Conservation (phyloP, 2,888 invertebrate species). For the Andricus curvator region DNA sequence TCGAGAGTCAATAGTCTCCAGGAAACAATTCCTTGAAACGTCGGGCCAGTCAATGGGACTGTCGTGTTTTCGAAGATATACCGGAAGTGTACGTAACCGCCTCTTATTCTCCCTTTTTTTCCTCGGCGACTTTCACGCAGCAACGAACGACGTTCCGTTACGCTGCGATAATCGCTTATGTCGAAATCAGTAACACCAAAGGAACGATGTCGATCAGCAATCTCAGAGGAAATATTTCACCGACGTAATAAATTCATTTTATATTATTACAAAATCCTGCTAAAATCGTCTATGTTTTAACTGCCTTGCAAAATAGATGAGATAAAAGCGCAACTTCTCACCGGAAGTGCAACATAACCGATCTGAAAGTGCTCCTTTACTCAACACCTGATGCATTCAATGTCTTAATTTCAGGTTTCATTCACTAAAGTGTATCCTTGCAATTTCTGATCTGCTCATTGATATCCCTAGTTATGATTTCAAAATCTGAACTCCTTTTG, state of each 20-base stretch:
- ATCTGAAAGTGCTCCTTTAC: constrained; percentile 30
- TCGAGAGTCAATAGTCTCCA: constrained; percentile 29
- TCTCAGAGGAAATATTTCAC: constrained; percentile 26
- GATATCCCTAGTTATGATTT: background rate
- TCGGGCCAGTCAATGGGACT: constrained; percentile 56
- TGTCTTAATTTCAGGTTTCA: constrained; percentile 27
- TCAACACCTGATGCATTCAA: constrained; percentile 38
- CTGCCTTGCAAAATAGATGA: constrained; percentile 34
- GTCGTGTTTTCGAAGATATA: constrained; percentile 58
- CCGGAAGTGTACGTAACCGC: constrained; percentile 58
- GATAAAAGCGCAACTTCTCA: constrained; percentile 34
- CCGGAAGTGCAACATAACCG: constrained; percentile 32
- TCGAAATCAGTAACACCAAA: constrained; percentile 56
- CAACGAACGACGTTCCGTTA: constrained; percentile 53
- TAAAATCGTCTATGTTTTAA: constrained; percentile 5
- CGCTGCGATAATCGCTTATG: constrained; percentile 63
- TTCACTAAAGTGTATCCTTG: constrained; percentile 25
- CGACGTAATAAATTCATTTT: constrained; percentile 21
- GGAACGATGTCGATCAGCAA: constrained; percentile 32
- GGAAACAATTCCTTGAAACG: constrained; percentile 37
- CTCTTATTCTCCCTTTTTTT: constrained; percentile 54
- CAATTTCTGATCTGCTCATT: constrained; percentile 9
- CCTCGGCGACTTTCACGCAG: constrained; percentile 56
- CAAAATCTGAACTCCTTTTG: background rate
- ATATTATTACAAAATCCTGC: constrained; percentile 23